Percentiles rank a stretch among this genome's conserved stretches.
These are phyloP conservation scores for Amphimallon solstitiale DNA, from an alignment of 2,888 invertebrate species.

Conservation along the genomic window DNA sequence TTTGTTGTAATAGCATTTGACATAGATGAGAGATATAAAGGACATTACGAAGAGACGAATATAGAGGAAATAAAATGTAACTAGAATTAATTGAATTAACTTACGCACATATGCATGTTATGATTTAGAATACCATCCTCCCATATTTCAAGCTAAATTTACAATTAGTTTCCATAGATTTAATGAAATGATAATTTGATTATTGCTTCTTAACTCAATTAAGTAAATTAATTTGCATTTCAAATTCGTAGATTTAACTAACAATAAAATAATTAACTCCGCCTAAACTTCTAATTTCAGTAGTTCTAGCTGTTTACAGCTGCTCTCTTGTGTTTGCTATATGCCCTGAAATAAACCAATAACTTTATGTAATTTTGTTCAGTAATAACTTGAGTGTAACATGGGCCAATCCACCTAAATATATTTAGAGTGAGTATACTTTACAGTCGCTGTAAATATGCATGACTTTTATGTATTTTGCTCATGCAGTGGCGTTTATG, in stretches of 20 bases:
- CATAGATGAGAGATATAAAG: no score
- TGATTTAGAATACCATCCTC: no score
- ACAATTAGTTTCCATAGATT: no score
- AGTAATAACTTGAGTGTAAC: conserved; percentile 5
- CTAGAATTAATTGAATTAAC: no score
- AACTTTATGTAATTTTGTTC: conserved; percentile 16
- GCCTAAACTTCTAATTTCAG: not conserved
- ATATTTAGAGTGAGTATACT: conserved; percentile 7
- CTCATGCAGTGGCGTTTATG: conserved; percentile 20
- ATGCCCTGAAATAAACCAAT: conserved; percentile 12
- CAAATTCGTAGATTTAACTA: not conserved
- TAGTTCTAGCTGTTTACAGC: not conserved
- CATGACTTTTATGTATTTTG: conserved; percentile 18
- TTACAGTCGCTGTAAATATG: conserved; percentile 25
- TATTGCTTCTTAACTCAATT: no score
- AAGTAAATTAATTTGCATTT: not conserved
- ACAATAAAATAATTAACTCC: conserved; percentile 1
- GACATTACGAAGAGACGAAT: no score
- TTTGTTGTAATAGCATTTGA: no score
- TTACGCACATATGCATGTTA: no score
- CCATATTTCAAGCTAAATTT: no score
- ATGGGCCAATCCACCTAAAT: conserved; percentile 8
- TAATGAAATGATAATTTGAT: no score
- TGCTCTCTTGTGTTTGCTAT: conserved; percentile 12
- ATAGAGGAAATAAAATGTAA: no score